Conservation (phyloP, 2,113 vertebrate genomes). For the Manacus vitellinus region DNA sequence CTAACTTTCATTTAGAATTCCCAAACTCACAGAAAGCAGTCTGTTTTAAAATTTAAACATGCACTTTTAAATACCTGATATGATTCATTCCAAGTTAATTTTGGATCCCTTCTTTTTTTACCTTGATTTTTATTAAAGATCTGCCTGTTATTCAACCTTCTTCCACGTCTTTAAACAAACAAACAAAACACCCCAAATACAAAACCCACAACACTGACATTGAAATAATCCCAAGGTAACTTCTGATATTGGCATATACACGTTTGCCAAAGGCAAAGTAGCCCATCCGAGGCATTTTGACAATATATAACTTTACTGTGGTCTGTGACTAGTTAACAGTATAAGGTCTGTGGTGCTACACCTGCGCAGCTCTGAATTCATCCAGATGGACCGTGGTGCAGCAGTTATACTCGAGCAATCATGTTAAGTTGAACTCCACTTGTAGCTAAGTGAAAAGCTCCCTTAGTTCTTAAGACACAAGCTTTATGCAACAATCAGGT, state of each 20-base stretch:
- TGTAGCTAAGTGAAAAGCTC: neutral
- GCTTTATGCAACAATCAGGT: neutral
- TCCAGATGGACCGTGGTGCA: neutral
- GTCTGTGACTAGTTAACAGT: neutral
- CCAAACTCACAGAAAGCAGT: neutral
- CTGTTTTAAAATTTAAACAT: neutral
- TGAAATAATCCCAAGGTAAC: neutral
- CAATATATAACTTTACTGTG: neutral
- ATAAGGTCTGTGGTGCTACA: neutral
- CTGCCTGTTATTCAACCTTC: neutral
- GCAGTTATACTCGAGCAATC: too few relatives aligned
- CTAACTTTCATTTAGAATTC: neutral
- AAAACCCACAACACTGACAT: neutral
- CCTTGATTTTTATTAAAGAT: neutral
- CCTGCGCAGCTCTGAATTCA: neutral
- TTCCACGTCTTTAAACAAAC: neutral
- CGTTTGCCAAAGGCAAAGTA: neutral
- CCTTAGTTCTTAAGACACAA: accelerated
- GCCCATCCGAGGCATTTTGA: neutral
- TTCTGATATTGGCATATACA: neutral
- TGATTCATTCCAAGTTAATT: neutral
- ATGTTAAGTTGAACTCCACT: too few relatives aligned
- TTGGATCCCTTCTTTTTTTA: neutral
- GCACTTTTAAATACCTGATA: neutral
- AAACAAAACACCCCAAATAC: neutral